Base-by-base conservation (phyloP, 2,888 invertebrate genomes). In the Escarpia spicata region DNA sequence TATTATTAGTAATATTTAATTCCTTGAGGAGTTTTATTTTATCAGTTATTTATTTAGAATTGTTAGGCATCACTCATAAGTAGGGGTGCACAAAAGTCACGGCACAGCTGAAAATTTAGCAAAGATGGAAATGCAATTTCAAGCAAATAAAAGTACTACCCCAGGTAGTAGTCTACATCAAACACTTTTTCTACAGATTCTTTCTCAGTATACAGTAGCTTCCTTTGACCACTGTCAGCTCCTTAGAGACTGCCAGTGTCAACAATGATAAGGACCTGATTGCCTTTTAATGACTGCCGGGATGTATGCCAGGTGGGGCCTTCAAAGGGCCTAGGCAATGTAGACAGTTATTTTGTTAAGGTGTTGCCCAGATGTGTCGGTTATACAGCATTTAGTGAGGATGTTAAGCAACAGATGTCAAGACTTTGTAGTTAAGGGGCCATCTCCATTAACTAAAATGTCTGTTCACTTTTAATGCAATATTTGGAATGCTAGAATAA, bases 161-260 rank as follows among this genome's bases (percentile, higher is more conserved):
- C 12, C 1, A 10, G 52, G 12, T 52, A 52, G 12, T 37, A 37
- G 37, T 37, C 37, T 37, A 37, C 37, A 37, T 37, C 37, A 52
- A 52, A 9, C 52, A 52, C 12, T 26, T 19, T 26, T 75, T 60
- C 19, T 60, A 26, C 75, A 75, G 19, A 75, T 75, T 26, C 75
- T 3, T 6, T 75, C 75, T 75, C 75, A 75, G n/a, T 75, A 75
- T 26, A 19, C n/a, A n/a, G 75, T 75, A 75, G 26, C 6, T 75
- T 75, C 75, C 75, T n/a, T 75, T 75, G 75, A 75, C 75, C 19
- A 75, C 6, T 26, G 75, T 52, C 6, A 75, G 26, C 26, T 75
- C 75, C 26, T 75, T 75, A 52, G 75, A 75, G 75, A 75, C 75
- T 75, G 75, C 26, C 75, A 75, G 75, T 75, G 75, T 75, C 75